These are phyloP conservation scores for Metacarcinus magister DNA, from an alignment of 2,888 invertebrate genomes.

Conservation along the genomic window DNA sequence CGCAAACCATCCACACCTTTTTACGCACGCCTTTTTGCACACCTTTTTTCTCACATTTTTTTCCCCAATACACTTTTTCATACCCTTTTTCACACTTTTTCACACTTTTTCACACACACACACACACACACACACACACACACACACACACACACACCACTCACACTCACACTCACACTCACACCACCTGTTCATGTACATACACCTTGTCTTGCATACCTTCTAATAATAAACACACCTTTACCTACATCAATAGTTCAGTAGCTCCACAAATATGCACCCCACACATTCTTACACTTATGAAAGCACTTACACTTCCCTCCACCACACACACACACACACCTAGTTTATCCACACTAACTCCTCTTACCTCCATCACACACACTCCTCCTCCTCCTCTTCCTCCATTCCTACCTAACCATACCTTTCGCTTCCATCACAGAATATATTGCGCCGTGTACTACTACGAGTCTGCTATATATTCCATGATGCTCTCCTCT, in stretches of 20 bases:
- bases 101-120: not conserved
- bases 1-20: not conserved
- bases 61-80: not conserved
- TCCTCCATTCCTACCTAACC: not conserved
- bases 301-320: not conserved
- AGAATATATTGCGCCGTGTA: not conserved
- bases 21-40: not conserved
- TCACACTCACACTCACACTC: not conserved
- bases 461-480: not conserved
- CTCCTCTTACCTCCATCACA: not conserved
- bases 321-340: not conserved
- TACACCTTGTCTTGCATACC: not conserved
- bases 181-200: not conserved
- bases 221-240: not conserved
- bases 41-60: not conserved
- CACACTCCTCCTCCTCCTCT: not conserved
- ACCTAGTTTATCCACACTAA: not conserved
- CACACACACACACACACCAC: slow-evolving; percentile 46
- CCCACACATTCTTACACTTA: too few relatives aligned
- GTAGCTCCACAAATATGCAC: not conserved
- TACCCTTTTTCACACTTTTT: not conserved
- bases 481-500: not conserved
- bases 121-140: slow-evolving; percentile 17
- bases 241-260: not conserved
- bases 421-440: not conserved